Evolutionary conservation across 2,797 vertebrate genomes (phyloP).

Genomic region (Rhynchonycteris naso): DNA sequence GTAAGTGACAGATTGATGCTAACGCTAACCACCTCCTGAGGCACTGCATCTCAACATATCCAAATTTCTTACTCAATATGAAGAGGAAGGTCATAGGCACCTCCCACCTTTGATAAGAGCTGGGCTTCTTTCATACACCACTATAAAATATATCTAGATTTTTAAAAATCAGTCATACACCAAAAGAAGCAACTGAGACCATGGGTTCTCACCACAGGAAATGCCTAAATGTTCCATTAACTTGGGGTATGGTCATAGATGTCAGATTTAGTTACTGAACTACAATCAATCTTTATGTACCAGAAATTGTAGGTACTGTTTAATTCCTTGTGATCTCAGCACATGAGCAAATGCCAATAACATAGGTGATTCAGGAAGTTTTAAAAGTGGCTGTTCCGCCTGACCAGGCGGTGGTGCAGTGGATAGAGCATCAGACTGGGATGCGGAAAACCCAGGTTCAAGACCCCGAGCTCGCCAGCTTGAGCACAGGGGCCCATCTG

Average conservation of each 20-base stretch:
- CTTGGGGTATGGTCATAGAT: background rate
- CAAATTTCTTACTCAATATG: background rate
- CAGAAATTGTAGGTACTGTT: background rate
- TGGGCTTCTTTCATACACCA: conserved; percentile 12
- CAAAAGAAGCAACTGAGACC: background rate
- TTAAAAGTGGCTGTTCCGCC: background rate
- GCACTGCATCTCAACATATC: background rate
- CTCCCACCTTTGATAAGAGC: background rate
- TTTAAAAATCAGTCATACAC: background rate
- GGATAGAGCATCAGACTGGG: too few species aligned
- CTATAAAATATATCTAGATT: conserved; percentile 1
- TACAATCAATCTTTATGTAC: background rate
- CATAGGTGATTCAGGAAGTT: background rate
- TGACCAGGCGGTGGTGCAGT: too few species aligned
- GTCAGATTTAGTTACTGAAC: conserved; percentile 4
- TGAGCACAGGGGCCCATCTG: too few species aligned
- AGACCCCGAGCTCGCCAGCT: too few species aligned
- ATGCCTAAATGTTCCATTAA: background rate
- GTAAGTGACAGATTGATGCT: background rate
- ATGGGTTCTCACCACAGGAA: background rate
- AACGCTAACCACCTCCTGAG: background rate
- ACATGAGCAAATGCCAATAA: background rate
- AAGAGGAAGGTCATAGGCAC: background rate
- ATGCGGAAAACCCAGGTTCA: too few species aligned
- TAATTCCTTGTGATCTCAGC: background rate